phyloP scores from a whole-genome alignment of 2,888 invertebrate genomes.

The Piscicola geometra region DNA sequence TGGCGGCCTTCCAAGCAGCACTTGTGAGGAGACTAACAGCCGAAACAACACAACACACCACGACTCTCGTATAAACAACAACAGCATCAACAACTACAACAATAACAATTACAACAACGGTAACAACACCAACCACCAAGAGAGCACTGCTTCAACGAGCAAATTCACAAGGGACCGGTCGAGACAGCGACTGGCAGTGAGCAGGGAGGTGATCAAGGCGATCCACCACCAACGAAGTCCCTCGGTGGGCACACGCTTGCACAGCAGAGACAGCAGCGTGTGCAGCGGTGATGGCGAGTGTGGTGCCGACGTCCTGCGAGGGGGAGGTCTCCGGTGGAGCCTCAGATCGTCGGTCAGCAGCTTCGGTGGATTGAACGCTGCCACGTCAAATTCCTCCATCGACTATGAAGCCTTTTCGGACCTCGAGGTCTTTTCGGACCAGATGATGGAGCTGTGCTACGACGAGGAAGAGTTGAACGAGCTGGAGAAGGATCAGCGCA shows the following conservation, averaged over 20 bases:
- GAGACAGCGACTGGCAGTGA: neutral
- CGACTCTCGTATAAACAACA: neutral
- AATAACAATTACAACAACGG: neutral
- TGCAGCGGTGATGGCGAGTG: too few relatives aligned
- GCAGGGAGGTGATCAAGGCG: neutral
- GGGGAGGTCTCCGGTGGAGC: too few relatives aligned
- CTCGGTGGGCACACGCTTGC: neutral
- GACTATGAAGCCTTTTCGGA: neutral
- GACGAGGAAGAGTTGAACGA: neutral
- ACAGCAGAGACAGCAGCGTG: neutral
- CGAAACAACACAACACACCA: neutral
- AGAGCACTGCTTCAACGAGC: neutral
- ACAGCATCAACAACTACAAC: neutral
- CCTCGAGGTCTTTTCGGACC: neutral
- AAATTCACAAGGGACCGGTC: neutral
- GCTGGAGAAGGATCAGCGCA: neutral
- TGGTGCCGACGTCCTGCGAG: too few relatives aligned
- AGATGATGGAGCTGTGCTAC: conserved; percentile 7
- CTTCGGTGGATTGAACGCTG: neutral
- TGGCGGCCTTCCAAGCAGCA: neutral
- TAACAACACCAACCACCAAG: neutral
- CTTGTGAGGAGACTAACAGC: neutral
- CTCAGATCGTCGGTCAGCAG: too few relatives aligned
- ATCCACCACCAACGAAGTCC: neutral
- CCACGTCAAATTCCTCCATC: neutral